Evolutionary conservation across 2,888 invertebrate species (phyloP), one percentile per base, ranked within the genome.

Genomic region (Lasioglossum calceatum): DNA sequence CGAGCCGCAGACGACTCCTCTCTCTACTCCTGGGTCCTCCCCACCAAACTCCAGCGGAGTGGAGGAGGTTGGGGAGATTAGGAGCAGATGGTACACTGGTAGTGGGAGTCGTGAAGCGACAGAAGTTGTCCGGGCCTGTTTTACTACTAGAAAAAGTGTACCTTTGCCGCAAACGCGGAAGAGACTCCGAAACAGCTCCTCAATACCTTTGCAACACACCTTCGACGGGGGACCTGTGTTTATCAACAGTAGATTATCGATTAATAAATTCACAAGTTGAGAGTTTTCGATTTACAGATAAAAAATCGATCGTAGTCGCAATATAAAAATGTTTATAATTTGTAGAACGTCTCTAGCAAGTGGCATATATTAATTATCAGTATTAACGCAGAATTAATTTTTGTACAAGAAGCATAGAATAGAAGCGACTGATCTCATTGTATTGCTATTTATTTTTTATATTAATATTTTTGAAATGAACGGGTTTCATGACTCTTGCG

Each of bases 151-250:
- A 4, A 58, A n/a, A n/a, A 12, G 10, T n/a, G 12, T 71, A 88
- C 88, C 42, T 75, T 27, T 77, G 0, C 85, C 88, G 81, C 85
- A 88, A 50, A 42, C 19, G 54, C n/a, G 44, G 54, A 90, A 88
- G n/a, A 75, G 72, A 19, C 1, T n/a, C 3, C 61, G 44, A 16
- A 77, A 71, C 64, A 71, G 27, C 4, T 47, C 19, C 1, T 77
- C 77, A 50, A 54, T 32, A 27, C 23, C 10, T 42, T 4, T 14
- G 23, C 47, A 36, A 44, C 27, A 61, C 27, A 36, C 44, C 10
- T 32, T 23, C 1, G 0, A 4, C 44, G 3, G 5, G 23, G 2
- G n/a, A 23, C 4, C 78, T 72, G 36, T 2, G 27, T 36, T 36
- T 14, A 27, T 2, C 12, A 23, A 64, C 5, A 19, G n/a, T n/a